Evolutionary conservation across 2,113 vertebrate species (phyloP).

Genomic region (Isurus oxyrinchus): DNA sequence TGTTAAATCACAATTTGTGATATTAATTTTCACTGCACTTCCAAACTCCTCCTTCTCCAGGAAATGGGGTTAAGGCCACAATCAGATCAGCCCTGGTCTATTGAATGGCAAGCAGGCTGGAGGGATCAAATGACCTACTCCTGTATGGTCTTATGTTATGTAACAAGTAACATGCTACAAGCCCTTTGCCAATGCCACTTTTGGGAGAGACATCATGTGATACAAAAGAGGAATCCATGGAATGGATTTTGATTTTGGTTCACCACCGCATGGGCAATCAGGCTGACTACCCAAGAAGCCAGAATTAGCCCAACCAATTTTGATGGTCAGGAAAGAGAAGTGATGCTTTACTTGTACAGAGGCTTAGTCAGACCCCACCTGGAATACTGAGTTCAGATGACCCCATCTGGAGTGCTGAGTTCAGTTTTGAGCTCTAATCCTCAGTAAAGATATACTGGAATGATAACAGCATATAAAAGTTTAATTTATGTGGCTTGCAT

Average conservation of each 20-base stretch:
- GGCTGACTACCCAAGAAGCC: too few species aligned
- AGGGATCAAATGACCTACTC: not conserved
- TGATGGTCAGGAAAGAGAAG: too few species aligned
- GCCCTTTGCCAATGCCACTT: not conserved
- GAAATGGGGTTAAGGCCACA: not conserved
- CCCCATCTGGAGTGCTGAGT: too few species aligned
- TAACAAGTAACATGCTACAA: not conserved
- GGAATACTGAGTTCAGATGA: too few species aligned
- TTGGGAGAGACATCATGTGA: not conserved
- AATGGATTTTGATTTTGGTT: not conserved
- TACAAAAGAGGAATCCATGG: not conserved
- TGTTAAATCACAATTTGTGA: not conserved
- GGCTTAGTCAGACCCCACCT: too few species aligned
- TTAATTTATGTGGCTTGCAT: too few species aligned
- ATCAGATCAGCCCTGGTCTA: not conserved
- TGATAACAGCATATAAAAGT: too few species aligned
- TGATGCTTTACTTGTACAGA: too few species aligned
- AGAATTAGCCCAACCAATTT: too few species aligned
- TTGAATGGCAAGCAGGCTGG: not conserved
- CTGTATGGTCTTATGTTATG: not conserved
- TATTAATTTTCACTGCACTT: not conserved
- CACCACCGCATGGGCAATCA: too few species aligned
- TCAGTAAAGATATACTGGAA: too few species aligned
- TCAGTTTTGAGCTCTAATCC: too few species aligned
- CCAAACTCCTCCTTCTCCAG: not conserved